These are phyloP conservation scores for Holotrichia oblita DNA, from an alignment of 1,140 invertebrate genomes.

Conservation along the genomic window DNA sequence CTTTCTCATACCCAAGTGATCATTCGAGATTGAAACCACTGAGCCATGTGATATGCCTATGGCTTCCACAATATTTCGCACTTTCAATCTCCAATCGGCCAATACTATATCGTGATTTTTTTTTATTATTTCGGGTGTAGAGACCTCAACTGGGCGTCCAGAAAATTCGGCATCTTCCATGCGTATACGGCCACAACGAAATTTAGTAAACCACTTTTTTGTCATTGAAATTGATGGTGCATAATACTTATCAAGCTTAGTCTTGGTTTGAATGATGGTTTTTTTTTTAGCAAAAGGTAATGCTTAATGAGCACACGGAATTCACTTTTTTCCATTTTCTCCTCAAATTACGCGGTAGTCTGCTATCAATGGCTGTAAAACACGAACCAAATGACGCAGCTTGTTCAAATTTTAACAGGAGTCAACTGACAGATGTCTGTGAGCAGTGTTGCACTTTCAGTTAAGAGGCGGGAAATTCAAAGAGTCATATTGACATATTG, in stretches of 20 bases:
- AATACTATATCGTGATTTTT: constrained; percentile 40
- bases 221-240: constrained; percentile 48
- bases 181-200: constrained; percentile 52
- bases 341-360: too few relatives aligned
- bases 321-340: constrained; percentile 31
- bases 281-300: constrained; percentile 15
- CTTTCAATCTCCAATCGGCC: neutral
- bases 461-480: neutral
- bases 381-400: neutral
- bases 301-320: constrained; percentile 32
- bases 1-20: constrained; percentile 37
- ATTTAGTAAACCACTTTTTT: constrained; percentile 51
- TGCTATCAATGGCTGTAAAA: constrained; percentile 36
- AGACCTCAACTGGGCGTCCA: constrained; percentile 46
- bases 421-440: too few relatives aligned
- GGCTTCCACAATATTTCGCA: too few relatives aligned
- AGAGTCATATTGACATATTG: too few relatives aligned
- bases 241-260: constrained; percentile 42
- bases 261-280: constrained; percentile 23
- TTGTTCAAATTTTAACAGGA: constrained; percentile 33
- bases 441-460: too few relatives aligned
- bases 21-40: constrained; percentile 23
- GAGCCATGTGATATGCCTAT: neutral
- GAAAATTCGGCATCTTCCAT: constrained; percentile 47
- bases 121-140: neutral